Evolutionary conservation across 2,113 vertebrate species (phyloP).

Genomic region (Mungos mungo): DNA sequence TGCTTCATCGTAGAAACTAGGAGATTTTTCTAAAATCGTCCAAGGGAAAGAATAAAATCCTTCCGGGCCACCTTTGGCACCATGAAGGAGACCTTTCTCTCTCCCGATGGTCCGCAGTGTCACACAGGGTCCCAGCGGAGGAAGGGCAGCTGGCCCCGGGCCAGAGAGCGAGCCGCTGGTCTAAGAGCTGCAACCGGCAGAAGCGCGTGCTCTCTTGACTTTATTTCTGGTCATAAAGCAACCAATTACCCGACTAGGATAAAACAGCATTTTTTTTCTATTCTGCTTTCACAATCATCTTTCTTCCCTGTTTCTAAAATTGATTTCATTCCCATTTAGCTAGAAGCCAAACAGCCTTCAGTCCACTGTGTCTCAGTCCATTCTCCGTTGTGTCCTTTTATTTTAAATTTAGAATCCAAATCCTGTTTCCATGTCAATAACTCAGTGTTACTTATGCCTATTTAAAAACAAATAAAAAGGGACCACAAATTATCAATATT

Average conservation of each 20-base stretch:
- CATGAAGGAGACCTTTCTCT: conserved; percentile 70
- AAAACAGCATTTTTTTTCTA: neutral
- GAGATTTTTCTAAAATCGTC: neutral
- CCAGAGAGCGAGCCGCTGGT: neutral
- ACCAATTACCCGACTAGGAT: neutral
- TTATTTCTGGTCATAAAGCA: conserved; percentile 1
- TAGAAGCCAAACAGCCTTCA: conserved; percentile 31
- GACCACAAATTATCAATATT: neutral
- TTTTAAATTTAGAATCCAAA: conserved; percentile 70
- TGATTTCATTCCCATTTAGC: conserved; percentile 58
- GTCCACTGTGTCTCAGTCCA: conserved; percentile 31
- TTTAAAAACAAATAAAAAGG: conserved; percentile 4
- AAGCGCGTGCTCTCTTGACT: conserved; percentile 29
- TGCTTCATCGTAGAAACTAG: neutral
- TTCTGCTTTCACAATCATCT: conserved; percentile 10
- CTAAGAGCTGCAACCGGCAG: conserved; percentile 11
- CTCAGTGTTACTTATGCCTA: neutral
- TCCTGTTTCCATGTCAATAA: conserved; percentile 61
- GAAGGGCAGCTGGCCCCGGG: conserved; percentile 66
- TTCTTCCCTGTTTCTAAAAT: conserved; percentile 60
- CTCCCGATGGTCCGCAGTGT: conserved; percentile 68
- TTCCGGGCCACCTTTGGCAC: conserved; percentile 46
- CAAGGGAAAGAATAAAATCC: neutral
- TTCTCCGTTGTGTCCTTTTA: conserved; percentile 63
- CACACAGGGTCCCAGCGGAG: conserved; percentile 52